A percentile compares a stretch with the other conserved stretches of the same genome.
Conservation (phyloP, 2,113 vertebrate genomes). For the Mohoua ochrocephala region DNA sequence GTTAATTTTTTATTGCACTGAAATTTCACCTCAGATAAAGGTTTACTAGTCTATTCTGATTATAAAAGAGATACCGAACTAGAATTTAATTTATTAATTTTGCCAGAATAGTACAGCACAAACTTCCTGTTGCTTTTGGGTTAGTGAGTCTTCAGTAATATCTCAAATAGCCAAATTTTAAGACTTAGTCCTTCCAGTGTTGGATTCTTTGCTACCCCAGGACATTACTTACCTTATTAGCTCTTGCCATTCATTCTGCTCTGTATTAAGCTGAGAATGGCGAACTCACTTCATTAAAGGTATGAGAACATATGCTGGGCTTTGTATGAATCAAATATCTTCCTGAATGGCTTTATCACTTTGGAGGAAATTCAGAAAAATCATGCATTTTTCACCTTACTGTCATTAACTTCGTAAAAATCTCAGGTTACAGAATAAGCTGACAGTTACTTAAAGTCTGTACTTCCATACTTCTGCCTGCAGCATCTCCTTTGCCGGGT, state of each 20-base stretch:
- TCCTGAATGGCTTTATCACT: neutral
- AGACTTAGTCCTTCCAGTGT: neutral
- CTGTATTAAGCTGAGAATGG: neutral
- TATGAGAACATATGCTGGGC: neutral
- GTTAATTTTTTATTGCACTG: neutral
- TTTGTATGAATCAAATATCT: neutral
- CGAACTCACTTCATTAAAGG: rapidly evolving
- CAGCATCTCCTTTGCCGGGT: neutral
- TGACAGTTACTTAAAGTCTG: neutral
- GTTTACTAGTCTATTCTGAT: neutral
- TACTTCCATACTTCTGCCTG: neutral
- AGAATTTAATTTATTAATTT: neutral
- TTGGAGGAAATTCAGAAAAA: neutral
- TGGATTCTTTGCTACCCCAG: neutral
- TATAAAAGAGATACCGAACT: neutral
- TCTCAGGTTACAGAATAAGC: neutral
- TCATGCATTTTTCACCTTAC: neutral
- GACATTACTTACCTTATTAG: neutral
- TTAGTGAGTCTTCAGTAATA: neutral
- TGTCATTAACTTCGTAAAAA: neutral
- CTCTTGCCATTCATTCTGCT: neutral
- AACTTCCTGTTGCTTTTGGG: neutral
- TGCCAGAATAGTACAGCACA: neutral
- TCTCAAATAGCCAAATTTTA: neutral
- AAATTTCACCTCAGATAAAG: neutral